Evolutionary conservation across 1,140 invertebrate genomes (phyloP), one percentile per base, ranked within the genome.

Genomic region (Drosophila hydei): DNA sequence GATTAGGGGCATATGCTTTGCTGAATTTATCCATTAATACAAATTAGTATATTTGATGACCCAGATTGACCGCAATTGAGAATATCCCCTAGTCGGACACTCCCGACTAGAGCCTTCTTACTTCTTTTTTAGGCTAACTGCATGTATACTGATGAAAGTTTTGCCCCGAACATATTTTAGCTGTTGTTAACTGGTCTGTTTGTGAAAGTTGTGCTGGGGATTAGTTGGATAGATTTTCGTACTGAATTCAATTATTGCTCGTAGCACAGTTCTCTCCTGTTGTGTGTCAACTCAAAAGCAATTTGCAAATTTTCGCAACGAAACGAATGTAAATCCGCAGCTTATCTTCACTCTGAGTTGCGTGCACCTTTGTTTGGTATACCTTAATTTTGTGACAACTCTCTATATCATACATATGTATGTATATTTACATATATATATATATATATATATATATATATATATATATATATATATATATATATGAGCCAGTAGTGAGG

Each of bases 191-290:
- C 50, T 38, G 58, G 38, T 30, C 27, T 45, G 25, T 80, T 48
- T 61, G 76, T 55, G 55, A 75, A 68, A 75, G 62, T 80, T 72
- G 43, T 77, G 64, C 48, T 43, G 50, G 63, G 77, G 71, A 79
- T 76, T 84, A 59, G 80, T 76, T 48, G 43, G 54, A 45, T 52
- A 36, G 55, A 33, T 45, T 61, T 59, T 63, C 30, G 65, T 62
- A 60, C 45, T 48, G 80, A 76, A 85, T 84, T 84, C 76, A 72
- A 88, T 88, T 88, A 81, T 88, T 77, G 63, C 54, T 63, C 30
- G 14, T 68, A 27, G 59, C 7, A 16, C 19, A 19, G 19, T 40
- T 14, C 42, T 50, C 16, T 68, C 11, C 51, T 38, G 36, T 18
- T 36, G 30, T 48, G 38, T 51, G 45, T 36, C 48, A 68, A 38